phyloP scores from a whole-genome alignment of 2,113 vertebrate genomes.

The Ceyx cyanopectus region DNA sequence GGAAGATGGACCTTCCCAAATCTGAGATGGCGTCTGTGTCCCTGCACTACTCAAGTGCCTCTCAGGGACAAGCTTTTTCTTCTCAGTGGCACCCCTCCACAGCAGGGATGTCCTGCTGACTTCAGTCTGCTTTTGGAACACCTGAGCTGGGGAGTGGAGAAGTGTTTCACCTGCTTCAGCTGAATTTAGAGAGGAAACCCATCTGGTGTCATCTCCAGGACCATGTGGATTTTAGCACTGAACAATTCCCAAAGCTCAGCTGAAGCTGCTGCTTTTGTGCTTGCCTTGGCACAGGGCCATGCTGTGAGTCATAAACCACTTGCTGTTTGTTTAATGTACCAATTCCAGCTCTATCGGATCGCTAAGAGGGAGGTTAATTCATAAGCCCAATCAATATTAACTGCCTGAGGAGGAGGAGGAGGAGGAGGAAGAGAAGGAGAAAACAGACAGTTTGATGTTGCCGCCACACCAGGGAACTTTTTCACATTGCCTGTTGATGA shows the following conservation, averaged over 20 bases:
- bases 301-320: neutral
- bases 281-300: neutral
- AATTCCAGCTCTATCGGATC: neutral
- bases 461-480: fast-evolving
- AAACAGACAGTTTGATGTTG: neutral
- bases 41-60: fast-evolving
- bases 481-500: neutral
- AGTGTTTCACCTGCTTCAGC: neutral
- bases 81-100: fast-evolving
- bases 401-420: neutral
- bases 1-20: neutral
- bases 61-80: neutral
- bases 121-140: neutral
- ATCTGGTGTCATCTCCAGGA: fast-evolving
- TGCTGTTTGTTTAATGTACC: constrained; percentile 33
- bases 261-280: neutral
- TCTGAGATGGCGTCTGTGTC: neutral
- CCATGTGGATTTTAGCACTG: neutral
- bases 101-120: neutral
- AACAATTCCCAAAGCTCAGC: neutral
- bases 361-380: constrained; percentile 28
- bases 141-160: neutral
- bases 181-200: neutral
- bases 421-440: neutral
- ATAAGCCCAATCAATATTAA: neutral